Percentiles rank a stretch among this genome's conserved stretches.
Conservation (phyloP, 1,140 invertebrate genomes). For the Drosophila pseudoobscura region DNA sequence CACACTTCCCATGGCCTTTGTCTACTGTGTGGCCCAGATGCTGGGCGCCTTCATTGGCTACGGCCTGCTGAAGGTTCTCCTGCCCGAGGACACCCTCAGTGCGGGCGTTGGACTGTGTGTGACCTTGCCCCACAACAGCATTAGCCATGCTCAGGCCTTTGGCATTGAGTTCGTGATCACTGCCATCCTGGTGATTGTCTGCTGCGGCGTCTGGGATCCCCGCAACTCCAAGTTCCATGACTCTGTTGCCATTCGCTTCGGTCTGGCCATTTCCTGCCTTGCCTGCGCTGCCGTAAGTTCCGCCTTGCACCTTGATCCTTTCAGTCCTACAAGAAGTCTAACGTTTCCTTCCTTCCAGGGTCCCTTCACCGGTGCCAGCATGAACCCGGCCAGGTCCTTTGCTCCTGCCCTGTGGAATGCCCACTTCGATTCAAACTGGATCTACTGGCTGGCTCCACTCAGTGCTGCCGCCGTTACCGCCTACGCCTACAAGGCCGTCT, state of each 20-base stretch:
- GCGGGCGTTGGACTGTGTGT: conserved; percentile 85
- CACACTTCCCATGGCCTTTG: conserved; percentile 86
- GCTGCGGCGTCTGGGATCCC: conserved; percentile 87
- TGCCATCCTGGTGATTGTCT: conserved; percentile 86
- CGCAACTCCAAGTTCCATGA: conserved; percentile 85
- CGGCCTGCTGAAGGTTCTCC: conserved; percentile 86
- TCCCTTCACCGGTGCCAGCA: conserved; percentile 90
- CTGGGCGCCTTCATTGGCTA: conserved; percentile 88
- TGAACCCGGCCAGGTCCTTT: conserved; percentile 92
- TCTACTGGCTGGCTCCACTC: conserved; percentile 90
- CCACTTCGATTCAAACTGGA: conserved; percentile 89
- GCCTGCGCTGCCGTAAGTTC: conserved; percentile 85
- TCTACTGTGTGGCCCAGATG: conserved; percentile 89
- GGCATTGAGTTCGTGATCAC: conserved; percentile 86
- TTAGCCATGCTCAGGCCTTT: conserved; percentile 84
- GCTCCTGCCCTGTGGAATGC: conserved; percentile 90
- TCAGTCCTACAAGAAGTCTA: too few species aligned
- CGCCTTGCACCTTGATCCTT: too few species aligned
- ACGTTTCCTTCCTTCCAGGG: conserved; percentile 83
- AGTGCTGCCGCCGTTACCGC: conserved; percentile 85
- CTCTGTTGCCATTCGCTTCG: conserved; percentile 86
- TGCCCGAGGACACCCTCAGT: conserved; percentile 80
- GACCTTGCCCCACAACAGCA: conserved; percentile 84
- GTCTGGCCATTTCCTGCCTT: conserved; percentile 86
- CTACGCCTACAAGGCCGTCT: conserved; percentile 86